Percentiles rank a stretch among this genome's conserved stretches.
These are phyloP conservation scores for Plecturocebus donacophilus DNA, from an alignment of 2,113 vertebrate species.

Conservation along the genomic window DNA sequence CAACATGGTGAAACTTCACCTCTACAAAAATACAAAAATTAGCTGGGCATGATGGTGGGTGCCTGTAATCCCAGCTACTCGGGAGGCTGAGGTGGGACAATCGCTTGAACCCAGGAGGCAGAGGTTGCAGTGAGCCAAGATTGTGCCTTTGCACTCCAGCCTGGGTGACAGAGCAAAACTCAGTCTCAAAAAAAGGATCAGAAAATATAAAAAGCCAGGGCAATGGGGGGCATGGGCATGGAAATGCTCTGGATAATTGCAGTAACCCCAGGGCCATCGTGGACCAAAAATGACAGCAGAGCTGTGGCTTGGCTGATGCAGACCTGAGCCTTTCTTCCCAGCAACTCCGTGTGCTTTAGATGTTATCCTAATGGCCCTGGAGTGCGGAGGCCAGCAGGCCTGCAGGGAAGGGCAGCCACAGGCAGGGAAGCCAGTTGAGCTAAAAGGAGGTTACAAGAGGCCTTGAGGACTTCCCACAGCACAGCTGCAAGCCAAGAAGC, in stretches of 20 bases:
- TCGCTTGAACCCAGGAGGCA: no score
- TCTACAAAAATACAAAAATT: no score
- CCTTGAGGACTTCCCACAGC: not conserved
- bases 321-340: not conserved
- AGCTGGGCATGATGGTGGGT: no score
- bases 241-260: not conserved
- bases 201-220: not conserved
- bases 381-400: not conserved
- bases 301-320: not conserved
- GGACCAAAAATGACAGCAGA: not conserved
- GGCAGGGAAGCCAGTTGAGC: not conserved
- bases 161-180: no score
- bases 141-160: no score
- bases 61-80: no score
- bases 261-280: not conserved
- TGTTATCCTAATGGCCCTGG: not conserved
- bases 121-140: no score
- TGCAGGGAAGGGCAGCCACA: not conserved
- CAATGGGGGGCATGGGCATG: no score
- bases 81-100: no score
- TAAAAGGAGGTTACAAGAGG: not conserved
- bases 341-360: rapidly evolving
- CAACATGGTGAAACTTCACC: no score
- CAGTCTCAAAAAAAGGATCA: not conserved
- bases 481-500: not conserved